phyloP scores from a whole-genome alignment of 1,140 invertebrate species.

The Ridgeia piscesae region DNA sequence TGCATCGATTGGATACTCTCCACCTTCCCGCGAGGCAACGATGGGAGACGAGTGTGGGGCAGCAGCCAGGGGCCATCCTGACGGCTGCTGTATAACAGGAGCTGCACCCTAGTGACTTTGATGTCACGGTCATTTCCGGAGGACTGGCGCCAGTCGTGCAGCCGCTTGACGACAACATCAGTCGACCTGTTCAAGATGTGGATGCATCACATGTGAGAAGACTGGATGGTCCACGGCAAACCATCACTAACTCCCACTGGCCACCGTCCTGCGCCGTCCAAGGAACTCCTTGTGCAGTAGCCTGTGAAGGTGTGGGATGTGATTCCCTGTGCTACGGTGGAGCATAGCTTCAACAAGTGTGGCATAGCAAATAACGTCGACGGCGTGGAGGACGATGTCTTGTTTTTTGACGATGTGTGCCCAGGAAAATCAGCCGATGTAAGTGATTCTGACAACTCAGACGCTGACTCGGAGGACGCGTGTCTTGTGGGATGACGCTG shows the following conservation, averaged over 20 bases:
- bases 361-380: neutral
- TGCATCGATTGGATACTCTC: neutral
- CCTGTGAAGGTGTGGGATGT: neutral
- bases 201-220: neutral
- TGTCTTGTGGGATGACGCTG: neutral
- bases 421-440: neutral
- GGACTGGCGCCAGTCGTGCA: constrained; percentile 23
- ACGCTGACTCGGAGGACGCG: neutral
- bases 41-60: constrained; percentile 13
- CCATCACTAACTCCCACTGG: constrained; percentile 8
- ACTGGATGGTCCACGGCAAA: neutral
- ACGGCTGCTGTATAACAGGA: constrained; percentile 5
- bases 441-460: neutral
- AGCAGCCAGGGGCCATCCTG: neutral
- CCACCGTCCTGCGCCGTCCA: neutral
- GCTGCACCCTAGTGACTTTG: neutral
- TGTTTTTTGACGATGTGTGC: neutral
- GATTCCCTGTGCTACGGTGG: neutral
- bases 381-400: neutral
- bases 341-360: constrained; percentile 10
- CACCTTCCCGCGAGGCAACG: neutral
- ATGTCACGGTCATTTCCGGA: constrained; percentile 19
- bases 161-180: constrained; percentile 25
- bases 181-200: constrained; percentile 16
- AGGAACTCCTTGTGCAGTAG: neutral